Evolutionary conservation across 2,888 invertebrate species (phyloP).

Genomic region (Pristionchus arcanus): DNA sequence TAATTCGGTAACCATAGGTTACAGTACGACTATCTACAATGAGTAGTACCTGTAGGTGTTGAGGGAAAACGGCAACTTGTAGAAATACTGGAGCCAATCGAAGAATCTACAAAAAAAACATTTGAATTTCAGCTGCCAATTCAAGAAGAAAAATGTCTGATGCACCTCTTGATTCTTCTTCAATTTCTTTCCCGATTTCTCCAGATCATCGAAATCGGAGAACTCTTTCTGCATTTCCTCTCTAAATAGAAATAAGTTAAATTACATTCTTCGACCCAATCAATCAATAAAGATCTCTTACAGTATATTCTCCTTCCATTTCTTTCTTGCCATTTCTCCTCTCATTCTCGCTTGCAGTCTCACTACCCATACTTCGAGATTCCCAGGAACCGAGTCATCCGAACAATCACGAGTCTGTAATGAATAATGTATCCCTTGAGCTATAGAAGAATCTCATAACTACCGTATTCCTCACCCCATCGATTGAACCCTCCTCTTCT

Average conservation of each 20-base stretch:
- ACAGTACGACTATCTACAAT: neutral
- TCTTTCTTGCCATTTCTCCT: neutral
- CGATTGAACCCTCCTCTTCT: neutral
- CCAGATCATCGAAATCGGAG: conserved; percentile 61
- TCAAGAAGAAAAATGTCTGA: neutral
- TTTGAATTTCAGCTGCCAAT: neutral
- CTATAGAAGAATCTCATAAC: neutral
- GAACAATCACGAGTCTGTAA: neutral
- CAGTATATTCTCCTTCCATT: conserved; percentile 35
- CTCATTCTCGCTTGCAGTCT: conserved; percentile 8
- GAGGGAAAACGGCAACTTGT: conserved; percentile 54
- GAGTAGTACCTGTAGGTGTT: conserved; percentile 61
- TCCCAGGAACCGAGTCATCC: neutral
- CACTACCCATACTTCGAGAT: conserved; percentile 21
- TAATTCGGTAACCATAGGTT: neutral
- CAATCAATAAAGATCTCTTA: neutral
- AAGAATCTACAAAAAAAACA: conserved; percentile 5
- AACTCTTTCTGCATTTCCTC: conserved; percentile 58
- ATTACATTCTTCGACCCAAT: neutral
- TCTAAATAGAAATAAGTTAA: neutral
- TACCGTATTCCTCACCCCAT: conserved; percentile 14
- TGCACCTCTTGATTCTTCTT: conserved; percentile 51
- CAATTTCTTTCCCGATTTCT: conserved; percentile 59
- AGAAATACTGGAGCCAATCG: conserved; percentile 50
- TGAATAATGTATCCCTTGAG: neutral